A percentile compares a stretch with the other conserved stretches of the same genome.
These are phyloP conservation scores for Drosophila testacea DNA, from an alignment of 2,888 invertebrate genomes.

Conservation along the genomic window DNA sequence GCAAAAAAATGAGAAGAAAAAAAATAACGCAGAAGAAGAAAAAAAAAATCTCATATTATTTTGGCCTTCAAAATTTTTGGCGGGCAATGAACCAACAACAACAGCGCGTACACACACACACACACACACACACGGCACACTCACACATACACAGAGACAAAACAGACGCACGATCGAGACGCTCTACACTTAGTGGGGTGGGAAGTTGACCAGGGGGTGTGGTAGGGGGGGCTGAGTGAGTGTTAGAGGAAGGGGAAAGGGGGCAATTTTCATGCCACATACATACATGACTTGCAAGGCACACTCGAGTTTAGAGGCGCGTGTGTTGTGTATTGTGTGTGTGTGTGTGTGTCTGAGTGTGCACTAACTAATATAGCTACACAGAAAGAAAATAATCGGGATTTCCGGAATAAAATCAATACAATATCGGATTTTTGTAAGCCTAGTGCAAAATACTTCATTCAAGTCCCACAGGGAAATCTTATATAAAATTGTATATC, in stretches of 20 bases:
- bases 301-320: conserved; percentile 36
- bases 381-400: background rate
- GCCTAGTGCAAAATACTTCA: too few species aligned
- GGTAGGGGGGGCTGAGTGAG: too few species aligned
- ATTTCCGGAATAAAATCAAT: too few species aligned
- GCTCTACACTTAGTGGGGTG: conserved; percentile 10
- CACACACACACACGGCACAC: conserved; percentile 1
- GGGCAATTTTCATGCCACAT: conserved; percentile 10
- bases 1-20: conserved; percentile 41
- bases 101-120: conserved; percentile 26
- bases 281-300: conserved; percentile 48
- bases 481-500: too few species aligned
- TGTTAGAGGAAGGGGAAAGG: background rate
- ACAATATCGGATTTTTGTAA: too few species aligned
- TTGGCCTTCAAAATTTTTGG: conserved; percentile 84
- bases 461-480: too few species aligned
- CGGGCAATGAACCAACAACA: conserved; percentile 84
- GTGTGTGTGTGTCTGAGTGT: conserved; percentile 17
- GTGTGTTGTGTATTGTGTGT: conserved; percentile 28
- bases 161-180: conserved; percentile 53
- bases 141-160: background rate
- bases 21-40: conserved; percentile 41
- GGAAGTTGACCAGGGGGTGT: background rate
- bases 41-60: conserved; percentile 78
- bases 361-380: conserved; percentile 8